Percentiles rank a stretch among this genome's conserved stretches.
phyloP scores from a whole-genome alignment of 2,113 vertebrate species.

The Ochotona princeps region DNA sequence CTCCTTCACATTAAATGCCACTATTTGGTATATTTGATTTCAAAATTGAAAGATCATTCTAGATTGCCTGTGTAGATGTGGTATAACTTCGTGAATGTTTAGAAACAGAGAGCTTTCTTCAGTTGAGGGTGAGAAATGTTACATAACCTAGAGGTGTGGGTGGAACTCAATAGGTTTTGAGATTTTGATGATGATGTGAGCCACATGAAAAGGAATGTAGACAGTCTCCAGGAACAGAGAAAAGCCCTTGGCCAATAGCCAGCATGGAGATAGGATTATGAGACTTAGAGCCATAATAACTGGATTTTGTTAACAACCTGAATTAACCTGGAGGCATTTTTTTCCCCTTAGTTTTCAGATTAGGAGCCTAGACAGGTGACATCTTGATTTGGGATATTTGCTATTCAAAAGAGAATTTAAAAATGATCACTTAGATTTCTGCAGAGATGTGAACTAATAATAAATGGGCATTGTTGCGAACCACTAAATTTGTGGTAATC shows the following conservation, averaged over 20 bases:
- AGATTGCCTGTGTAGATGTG: background rate
- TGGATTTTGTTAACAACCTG: background rate
- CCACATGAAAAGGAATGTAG: background rate
- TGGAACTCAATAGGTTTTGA: background rate
- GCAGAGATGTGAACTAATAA: background rate
- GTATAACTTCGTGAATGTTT: background rate
- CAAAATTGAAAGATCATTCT: conserved; percentile 1
- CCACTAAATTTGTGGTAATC: background rate
- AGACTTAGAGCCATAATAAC: background rate
- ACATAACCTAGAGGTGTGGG: background rate
- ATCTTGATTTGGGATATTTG: background rate
- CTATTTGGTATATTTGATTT: background rate
- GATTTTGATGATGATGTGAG: background rate
- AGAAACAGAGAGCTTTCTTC: background rate
- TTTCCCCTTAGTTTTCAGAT: background rate
- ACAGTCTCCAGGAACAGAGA: background rate
- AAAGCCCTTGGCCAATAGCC: background rate
- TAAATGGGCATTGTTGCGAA: background rate
- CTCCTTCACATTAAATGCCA: background rate
- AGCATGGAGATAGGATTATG: background rate
- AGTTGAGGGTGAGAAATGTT: background rate
- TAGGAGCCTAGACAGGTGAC: background rate
- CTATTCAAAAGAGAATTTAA: background rate
- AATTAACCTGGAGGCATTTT: background rate
- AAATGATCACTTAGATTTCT: background rate